Evolutionary conservation across 2,797 vertebrate species (phyloP).

Genomic region (Rhinophrynus dorsalis): DNA sequence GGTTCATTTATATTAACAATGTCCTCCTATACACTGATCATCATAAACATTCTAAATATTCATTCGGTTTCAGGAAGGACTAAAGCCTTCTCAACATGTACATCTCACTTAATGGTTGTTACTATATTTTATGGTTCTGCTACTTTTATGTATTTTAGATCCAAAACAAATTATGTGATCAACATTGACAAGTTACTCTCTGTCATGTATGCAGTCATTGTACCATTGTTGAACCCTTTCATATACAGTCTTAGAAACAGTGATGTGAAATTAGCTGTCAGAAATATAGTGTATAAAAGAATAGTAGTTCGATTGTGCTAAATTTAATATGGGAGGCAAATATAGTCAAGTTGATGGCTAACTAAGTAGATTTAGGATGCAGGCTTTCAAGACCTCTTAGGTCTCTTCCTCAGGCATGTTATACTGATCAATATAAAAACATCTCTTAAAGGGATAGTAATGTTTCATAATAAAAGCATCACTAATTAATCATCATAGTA

Average conservation of each 20-base stretch:
- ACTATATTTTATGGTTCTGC: conserved; percentile 48
- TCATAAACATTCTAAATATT: conserved; percentile 12
- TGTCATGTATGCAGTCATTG: conserved; percentile 44
- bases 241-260: conserved; percentile 54
- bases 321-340: no score
- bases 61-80: conserved; percentile 26
- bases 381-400: no score
- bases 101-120: conserved; percentile 45
- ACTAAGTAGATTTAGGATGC: no score
- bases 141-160: conserved; percentile 46
- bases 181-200: conserved; percentile 21
- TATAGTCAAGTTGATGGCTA: no score
- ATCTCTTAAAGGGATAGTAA: no score
- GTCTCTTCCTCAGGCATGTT: no score
- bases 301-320: no score
- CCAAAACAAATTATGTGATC: conserved; percentile 24
- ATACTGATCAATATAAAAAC: no score
- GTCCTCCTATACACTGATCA: conserved; percentile 12
- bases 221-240: conserved; percentile 50
- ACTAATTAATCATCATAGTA: no score
- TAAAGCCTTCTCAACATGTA: conserved; percentile 52
- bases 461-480: no score
- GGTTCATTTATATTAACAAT: conserved; percentile 29
- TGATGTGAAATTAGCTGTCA: conserved; percentile 37
- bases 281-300: conserved; percentile 11